A percentile compares a stretch with the other conserved stretches of the same genome.
These are phyloP conservation scores for Nasonia giraulti DNA, from an alignment of 1,140 invertebrate species.

Conservation along the genomic window DNA sequence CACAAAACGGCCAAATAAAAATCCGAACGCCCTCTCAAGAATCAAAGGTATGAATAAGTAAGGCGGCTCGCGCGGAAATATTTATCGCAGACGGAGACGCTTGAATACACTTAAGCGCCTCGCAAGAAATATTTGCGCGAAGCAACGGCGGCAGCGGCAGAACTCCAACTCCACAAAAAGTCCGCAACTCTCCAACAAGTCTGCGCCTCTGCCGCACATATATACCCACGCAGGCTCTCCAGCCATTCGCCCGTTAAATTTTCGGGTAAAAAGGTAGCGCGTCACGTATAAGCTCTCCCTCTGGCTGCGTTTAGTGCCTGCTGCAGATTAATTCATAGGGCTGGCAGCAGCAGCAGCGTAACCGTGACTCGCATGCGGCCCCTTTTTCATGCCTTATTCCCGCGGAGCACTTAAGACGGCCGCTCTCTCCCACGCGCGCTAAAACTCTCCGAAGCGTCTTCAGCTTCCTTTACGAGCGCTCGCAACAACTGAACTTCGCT, in stretches of 20 bases:
- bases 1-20: neutral
- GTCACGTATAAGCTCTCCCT: neutral
- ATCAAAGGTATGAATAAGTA: conserved; percentile 4
- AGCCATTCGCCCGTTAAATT: neutral
- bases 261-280: neutral
- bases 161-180: neutral
- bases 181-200: neutral
- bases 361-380: neutral
- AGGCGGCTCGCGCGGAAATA: neutral
- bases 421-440: neutral
- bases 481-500: neutral
- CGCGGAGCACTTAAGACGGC: neutral
- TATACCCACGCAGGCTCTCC: neutral
- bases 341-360: neutral
- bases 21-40: neutral
- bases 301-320: neutral
- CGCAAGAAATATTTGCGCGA: neutral
- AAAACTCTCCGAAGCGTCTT: neutral
- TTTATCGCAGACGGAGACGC: neutral
- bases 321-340: conserved; percentile 11
- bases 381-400: conserved; percentile 1
- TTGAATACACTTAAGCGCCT: neutral
- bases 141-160: neutral
- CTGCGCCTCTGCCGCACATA: neutral
- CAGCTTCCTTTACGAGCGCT: neutral